Evolutionary conservation across 1,140 invertebrate genomes (phyloP).

Genomic region (Papilio helenus): DNA sequence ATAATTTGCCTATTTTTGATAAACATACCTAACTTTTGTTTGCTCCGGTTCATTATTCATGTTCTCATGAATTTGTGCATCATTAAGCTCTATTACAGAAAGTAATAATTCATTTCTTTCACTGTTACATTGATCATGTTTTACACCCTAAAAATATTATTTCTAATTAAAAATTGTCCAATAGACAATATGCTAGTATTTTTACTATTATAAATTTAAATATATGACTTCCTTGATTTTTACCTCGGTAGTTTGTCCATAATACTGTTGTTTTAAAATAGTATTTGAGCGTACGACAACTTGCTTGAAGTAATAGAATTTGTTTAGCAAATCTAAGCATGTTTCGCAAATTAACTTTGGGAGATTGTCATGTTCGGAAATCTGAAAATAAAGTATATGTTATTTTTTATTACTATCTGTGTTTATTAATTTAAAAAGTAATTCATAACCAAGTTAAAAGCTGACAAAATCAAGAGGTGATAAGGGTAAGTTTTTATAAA

Average conservation of each 20-base stretch:
- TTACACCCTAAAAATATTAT: conserved; percentile 43
- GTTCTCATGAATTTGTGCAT: conserved; percentile 19
- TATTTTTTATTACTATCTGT: not conserved
- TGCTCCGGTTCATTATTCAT: conserved; percentile 19
- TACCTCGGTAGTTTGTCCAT: conserved; percentile 27
- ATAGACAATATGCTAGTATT: too few species aligned
- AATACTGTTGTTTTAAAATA: conserved; percentile 67
- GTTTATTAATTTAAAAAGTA: not conserved
- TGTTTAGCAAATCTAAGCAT: conserved; percentile 75
- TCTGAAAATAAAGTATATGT: conserved; percentile 50
- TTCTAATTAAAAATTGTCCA: not conserved
- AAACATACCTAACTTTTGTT: conserved; percentile 28
- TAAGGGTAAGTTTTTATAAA: not conserved
- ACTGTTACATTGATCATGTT: conserved; percentile 43
- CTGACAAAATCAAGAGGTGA: not conserved
- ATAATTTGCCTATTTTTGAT: too few species aligned
- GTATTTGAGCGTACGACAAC: conserved; percentile 72
- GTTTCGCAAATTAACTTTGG: conserved; percentile 73
- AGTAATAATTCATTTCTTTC: conserved; percentile 50
- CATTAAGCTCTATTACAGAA: conserved; percentile 47
- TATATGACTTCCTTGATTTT: not conserved
- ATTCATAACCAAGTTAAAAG: not conserved
- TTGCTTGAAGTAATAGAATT: conserved; percentile 79
- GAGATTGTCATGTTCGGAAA: conserved; percentile 70
- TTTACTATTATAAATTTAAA: too few species aligned